Base-by-base conservation (phyloP, 2,797 vertebrate species). In the Brachyrhaphis roseni region DNA sequence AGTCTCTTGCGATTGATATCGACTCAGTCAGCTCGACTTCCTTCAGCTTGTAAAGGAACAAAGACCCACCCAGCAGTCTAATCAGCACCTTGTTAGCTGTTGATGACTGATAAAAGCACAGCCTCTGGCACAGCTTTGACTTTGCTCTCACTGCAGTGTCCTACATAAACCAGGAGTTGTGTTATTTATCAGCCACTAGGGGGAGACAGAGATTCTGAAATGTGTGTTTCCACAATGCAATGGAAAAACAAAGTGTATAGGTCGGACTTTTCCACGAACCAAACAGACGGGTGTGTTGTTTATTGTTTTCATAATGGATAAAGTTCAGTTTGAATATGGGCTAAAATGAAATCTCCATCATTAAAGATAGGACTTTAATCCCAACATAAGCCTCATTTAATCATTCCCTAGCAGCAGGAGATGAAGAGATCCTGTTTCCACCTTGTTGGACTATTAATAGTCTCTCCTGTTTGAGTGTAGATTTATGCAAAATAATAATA, bases 81-180 rank as follows among this genome's bases (percentile, higher is more conserved):
- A 53, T 78, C 77, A 23, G 34, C 7, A 51, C 75, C 66, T 78
- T 66, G 49, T 66, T 53, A 31, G 76, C 43, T 79, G 78, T 26
- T 81, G 79, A 83, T 80, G 75, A 77, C 71, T 82, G 86, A 85
- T 87, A 86, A 89, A 78, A 85, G 80, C 71, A 41, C 66, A 77
- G 72, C 64, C 43, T 77, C 83, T 80, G 85, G 88, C 82, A 84
- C 79, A 43, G 82, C 77, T 86, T 80, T 87, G 88, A 91, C 91
- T 89, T 90, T 89, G 80, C 86, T 86, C 80, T 87, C 84, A 85
- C 91, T 89, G 91, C 91, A 94, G 91, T 93, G 91, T 91, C 89
- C 91, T 87, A 93, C 82, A 92, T 89, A 66, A 84, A 81, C 5
- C 16, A 45, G 10, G 26, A 36, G 83, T 73, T 36, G 0, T 79